These are phyloP conservation scores for Eristalis pertinax DNA, from an alignment of 2,888 invertebrate species.

Conservation along the genomic window DNA sequence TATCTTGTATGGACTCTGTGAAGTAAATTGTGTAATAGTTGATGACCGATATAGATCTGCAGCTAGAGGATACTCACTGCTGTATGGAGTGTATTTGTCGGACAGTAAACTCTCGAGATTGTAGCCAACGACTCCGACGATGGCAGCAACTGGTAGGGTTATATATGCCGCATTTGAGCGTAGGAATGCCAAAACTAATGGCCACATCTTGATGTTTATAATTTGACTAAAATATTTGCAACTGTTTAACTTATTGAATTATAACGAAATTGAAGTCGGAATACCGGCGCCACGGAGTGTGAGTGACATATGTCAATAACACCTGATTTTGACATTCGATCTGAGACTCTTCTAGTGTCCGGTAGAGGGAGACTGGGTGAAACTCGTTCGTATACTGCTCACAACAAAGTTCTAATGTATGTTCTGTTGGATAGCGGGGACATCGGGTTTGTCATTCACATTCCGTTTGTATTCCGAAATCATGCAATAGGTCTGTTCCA, in stretches of 20 bases:
- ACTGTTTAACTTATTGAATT: constrained; percentile 2
- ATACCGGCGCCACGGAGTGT: background rate
- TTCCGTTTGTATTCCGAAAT: no score
- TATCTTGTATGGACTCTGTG: constrained; percentile 88
- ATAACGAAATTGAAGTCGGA: background rate
- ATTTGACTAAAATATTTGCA: background rate
- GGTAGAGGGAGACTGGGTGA: background rate
- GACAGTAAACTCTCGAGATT: constrained; percentile 89
- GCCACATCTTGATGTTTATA: constrained; percentile 92
- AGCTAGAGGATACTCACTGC: constrained; percentile 82
- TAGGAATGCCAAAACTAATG: constrained; percentile 85
- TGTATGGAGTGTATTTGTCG: constrained; percentile 89
- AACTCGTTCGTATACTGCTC: background rate
- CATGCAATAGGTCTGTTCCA: no score
- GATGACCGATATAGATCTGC: background rate
- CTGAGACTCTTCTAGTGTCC: background rate
- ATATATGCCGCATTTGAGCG: constrained; percentile 90
- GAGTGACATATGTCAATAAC: constrained; percentile 16
- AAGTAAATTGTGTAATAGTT: constrained; percentile 57
- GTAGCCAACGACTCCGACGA: constrained; percentile 93
- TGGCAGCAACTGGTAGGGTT: constrained; percentile 90
- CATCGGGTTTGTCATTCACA: no score
- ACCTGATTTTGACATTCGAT: constrained; percentile 40
- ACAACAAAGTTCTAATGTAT: no score
- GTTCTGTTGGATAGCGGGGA: no score